phyloP scores from a whole-genome alignment of 1,140 invertebrate species.

The Eueides isabella region DNA sequence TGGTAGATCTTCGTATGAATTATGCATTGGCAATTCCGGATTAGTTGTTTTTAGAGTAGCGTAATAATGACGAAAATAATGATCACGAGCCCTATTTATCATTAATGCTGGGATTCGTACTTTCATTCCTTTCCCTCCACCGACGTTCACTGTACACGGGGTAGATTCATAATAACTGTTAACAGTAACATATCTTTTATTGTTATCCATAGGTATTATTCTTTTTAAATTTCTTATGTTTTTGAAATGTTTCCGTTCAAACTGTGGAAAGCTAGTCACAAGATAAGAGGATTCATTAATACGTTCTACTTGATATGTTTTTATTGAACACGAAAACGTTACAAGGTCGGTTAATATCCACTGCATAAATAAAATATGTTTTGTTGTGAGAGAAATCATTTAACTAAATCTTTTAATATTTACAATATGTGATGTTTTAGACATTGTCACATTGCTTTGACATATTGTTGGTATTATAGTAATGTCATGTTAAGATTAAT shows the following conservation, averaged over 20 bases:
- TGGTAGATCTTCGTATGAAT: not conserved
- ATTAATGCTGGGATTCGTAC: constrained; percentile 42
- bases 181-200: constrained; percentile 43
- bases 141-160: constrained; percentile 43
- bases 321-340: constrained; percentile 47
- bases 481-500: not conserved
- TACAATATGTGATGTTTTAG: constrained; percentile 14
- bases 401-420: constrained; percentile 34
- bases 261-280: constrained; percentile 58
- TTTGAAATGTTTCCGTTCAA: constrained; percentile 41
- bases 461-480: not conserved
- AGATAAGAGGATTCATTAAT: constrained; percentile 64
- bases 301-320: constrained; percentile 65
- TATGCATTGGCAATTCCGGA: not conserved
- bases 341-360: constrained; percentile 47
- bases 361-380: constrained; percentile 50
- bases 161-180: constrained; percentile 42
- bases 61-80: constrained; percentile 59
- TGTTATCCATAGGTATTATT: constrained; percentile 42
- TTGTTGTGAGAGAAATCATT: constrained; percentile 52
- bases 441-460: constrained; percentile 19
- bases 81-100: constrained; percentile 63
- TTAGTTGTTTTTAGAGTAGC: constrained; percentile 31
- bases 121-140: constrained; percentile 45
- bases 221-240: constrained; percentile 33